Evolutionary conservation across 1,140 invertebrate species (phyloP).

Genomic region (Pogonomyrmex barbatus): DNA sequence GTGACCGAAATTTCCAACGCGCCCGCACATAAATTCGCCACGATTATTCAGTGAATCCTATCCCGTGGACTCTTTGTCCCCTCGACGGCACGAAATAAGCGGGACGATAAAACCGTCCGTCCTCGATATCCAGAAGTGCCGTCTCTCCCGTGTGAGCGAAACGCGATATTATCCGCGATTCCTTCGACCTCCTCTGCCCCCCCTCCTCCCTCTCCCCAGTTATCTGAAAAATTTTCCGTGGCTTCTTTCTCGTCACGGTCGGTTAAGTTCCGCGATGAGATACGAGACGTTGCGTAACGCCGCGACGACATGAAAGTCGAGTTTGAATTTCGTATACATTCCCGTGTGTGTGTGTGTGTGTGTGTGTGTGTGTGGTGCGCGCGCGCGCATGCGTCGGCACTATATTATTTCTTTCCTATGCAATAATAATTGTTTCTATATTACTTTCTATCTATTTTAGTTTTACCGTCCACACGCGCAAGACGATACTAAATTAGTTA

Average conservation of each 20-base stretch:
- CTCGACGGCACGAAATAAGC: not conserved
- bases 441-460: constrained; percentile 29
- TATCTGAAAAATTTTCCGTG: constrained; percentile 12
- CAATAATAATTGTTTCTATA: constrained; percentile 37
- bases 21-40: constrained; percentile 62
- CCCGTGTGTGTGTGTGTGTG: not conserved
- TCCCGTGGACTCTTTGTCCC: constrained; percentile 47
- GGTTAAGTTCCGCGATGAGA: not conserved
- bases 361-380: not conserved
- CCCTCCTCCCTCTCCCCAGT: not conserved
- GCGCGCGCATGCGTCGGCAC: too few relatives aligned
- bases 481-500: constrained; percentile 31
- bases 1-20: constrained; percentile 71
- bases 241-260: not conserved
- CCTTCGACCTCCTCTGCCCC: not conserved
- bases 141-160: not conserved
- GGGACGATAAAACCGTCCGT: constrained; percentile 44
- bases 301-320: not conserved
- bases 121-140: constrained; percentile 24
- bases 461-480: constrained; percentile 19
- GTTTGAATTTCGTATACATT: constrained; percentile 4
- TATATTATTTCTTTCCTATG: constrained; percentile 8
- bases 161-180: constrained; percentile 3
- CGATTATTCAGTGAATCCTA: constrained; percentile 64
- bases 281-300: not conserved